These are phyloP conservation scores for Cybosia mesomella DNA, from an alignment of 2,888 invertebrate species.

Conservation along the genomic window DNA sequence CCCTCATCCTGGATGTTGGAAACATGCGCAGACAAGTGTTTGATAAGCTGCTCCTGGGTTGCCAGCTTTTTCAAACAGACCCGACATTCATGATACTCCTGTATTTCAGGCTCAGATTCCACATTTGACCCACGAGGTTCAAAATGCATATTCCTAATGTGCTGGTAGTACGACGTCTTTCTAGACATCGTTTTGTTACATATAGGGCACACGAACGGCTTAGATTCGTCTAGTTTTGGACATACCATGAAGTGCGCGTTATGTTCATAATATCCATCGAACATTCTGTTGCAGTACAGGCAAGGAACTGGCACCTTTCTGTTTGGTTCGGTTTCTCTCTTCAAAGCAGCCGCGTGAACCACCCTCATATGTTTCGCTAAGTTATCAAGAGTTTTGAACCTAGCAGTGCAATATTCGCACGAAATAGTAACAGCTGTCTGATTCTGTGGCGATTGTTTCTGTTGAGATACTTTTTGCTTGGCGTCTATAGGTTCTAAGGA, in stretches of 20 bases:
- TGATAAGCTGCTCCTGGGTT: slow-evolving; percentile 73
- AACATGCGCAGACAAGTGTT: slow-evolving; percentile 79
- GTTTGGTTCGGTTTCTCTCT: slow-evolving; percentile 49
- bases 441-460: not conserved
- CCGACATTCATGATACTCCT: slow-evolving; percentile 65
- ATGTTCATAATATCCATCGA: slow-evolving; percentile 70
- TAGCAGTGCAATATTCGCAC: slow-evolving; percentile 73
- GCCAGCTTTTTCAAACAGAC: slow-evolving; percentile 73
- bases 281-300: slow-evolving; percentile 67
- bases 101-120: slow-evolving; percentile 28
- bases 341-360: slow-evolving; percentile 73
- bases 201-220: slow-evolving; percentile 66
- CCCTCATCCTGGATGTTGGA: slow-evolving; percentile 69
- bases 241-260: slow-evolving; percentile 70
- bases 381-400: slow-evolving; percentile 74
- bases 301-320: slow-evolving; percentile 66
- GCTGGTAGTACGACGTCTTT: slow-evolving; percentile 66
- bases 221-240: slow-evolving; percentile 58
- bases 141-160: slow-evolving; percentile 72
- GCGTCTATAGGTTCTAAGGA: slow-evolving; percentile 75
- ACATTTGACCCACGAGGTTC: slow-evolving; percentile 44
- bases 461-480: not conserved
- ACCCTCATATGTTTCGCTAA: slow-evolving; percentile 77
- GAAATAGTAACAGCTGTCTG: slow-evolving; percentile 34
- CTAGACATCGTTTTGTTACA: slow-evolving; percentile 66